These are phyloP conservation scores for Andrena dorsata DNA, from an alignment of 2,888 invertebrate species.

Conservation along the genomic window DNA sequence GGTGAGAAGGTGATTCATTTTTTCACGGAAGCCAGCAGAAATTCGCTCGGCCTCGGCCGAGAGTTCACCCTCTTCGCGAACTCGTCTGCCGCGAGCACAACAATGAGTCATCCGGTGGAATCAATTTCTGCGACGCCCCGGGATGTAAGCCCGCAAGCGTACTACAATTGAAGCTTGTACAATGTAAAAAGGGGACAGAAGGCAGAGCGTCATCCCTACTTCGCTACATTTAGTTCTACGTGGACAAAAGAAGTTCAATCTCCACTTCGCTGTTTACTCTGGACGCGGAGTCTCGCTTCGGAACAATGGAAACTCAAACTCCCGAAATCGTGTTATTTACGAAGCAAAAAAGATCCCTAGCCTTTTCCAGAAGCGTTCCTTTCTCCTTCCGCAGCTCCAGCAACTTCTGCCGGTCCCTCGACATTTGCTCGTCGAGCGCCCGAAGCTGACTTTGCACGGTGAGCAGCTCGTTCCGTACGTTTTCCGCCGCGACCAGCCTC, in stretches of 20 bases:
- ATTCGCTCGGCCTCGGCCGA: constrained; percentile 47
- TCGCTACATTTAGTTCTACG: no score
- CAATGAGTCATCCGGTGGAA: constrained; percentile 64
- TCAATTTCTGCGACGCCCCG: constrained; percentile 53
- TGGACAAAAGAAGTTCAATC: no score
- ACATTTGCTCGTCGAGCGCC: constrained; percentile 79
- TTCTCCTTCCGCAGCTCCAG: constrained; percentile 82
- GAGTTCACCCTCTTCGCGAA: constrained; percentile 56
- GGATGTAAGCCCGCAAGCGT: neutral
- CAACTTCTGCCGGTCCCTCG: constrained; percentile 82
- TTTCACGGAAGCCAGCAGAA: constrained; percentile 60
- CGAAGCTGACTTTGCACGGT: constrained; percentile 75
- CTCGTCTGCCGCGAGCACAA: constrained; percentile 57
- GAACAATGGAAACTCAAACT: neutral
- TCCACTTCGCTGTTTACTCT: no score
- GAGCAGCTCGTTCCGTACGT: constrained; percentile 80
- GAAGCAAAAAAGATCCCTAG: constrained; percentile 41
- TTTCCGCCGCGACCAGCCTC: constrained; percentile 75
- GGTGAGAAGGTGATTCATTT: constrained; percentile 70
- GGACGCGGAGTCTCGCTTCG: no score
- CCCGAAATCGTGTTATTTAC: neutral
- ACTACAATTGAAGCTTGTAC: neutral
- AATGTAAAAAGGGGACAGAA: neutral
- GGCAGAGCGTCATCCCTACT: no score
- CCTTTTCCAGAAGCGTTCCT: constrained; percentile 81